Evolutionary conservation across 2,888 invertebrate genomes (phyloP), one percentile per base, ranked within the genome.

Genomic region (Cataglyphis cursor): DNA sequence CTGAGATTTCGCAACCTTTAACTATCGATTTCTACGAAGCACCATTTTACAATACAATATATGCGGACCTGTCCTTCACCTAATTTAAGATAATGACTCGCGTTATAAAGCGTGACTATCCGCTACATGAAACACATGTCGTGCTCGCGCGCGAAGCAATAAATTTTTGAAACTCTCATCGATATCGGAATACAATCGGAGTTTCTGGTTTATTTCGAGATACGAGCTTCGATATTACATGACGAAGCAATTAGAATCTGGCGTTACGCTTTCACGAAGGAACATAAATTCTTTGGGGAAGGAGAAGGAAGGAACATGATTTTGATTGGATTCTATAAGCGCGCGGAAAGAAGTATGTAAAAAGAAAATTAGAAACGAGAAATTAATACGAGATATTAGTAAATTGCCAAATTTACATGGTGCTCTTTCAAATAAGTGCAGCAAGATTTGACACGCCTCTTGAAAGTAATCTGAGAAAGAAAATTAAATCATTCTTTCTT

Each of bases 61-160:
- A 62, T 38, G 8, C 48, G n/a, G 48, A 51, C 8, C 48, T 54
- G 65, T 48, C 83, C 83, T 83, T 83, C 83, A 81, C 83, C 83
- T 28, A 31, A 81, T 81, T 81, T 65, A 66, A 78, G 73, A 64
- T 70, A 80, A 80, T 35, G 44, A 38, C 59, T 73, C 12, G 48
- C 61, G n/a, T 73, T 61, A 51, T 51, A 61, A 70, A 61, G 61
- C 73, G 61, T 51, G 73, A 73, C 61, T 59, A 70, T 72, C 44
- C n/a, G 12, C 57, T 15, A 48, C 18, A 10, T 21, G 18, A 41
- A 35, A 18, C 44, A 70, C 59, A 12, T 59, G 48, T 57, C 31
- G 68, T 44, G 70, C 6, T 72, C n/a, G 72, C n/a, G 41, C 72
- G 48, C 31, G n/a, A 51, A 21, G 70, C 28, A 6, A 28, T 64